These are phyloP conservation scores for Philantomba maxwellii DNA, from an alignment of 2,113 vertebrate species.

Conservation along the genomic window DNA sequence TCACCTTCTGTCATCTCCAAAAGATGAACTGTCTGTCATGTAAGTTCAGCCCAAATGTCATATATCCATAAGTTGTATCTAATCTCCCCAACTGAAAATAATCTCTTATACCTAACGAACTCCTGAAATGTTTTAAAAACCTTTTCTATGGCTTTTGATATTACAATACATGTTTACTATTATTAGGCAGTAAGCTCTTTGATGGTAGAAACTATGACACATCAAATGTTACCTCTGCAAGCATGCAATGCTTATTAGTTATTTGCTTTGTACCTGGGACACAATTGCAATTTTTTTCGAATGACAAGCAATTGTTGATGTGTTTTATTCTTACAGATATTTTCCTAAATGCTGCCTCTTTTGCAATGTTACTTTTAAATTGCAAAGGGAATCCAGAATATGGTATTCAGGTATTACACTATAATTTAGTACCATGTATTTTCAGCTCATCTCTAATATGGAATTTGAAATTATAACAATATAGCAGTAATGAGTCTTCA, in stretches of 20 bases:
- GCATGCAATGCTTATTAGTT: not conserved
- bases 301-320: not conserved
- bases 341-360: not conserved
- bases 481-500: not conserved
- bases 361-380: not conserved
- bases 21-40: not conserved
- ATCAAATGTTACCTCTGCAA: not conserved
- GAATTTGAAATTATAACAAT: not conserved
- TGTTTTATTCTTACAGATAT: not conserved
- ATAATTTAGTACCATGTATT: not conserved
- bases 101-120: not conserved
- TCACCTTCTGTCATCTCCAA: not conserved
- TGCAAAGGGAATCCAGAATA: not conserved
- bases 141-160: not conserved
- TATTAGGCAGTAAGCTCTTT: not conserved
- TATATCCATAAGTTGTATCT: not conserved
- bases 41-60: not conserved
- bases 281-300: not conserved
- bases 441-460: not conserved
- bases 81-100: not conserved
- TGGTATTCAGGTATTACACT: not conserved
- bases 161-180: not conserved
- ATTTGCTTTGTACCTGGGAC: not conserved
- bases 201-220: not conserved
- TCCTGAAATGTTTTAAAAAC: not conserved